Base-by-base conservation (phyloP, 2,113 vertebrate genomes). In the Stigmatopora argus region DNA sequence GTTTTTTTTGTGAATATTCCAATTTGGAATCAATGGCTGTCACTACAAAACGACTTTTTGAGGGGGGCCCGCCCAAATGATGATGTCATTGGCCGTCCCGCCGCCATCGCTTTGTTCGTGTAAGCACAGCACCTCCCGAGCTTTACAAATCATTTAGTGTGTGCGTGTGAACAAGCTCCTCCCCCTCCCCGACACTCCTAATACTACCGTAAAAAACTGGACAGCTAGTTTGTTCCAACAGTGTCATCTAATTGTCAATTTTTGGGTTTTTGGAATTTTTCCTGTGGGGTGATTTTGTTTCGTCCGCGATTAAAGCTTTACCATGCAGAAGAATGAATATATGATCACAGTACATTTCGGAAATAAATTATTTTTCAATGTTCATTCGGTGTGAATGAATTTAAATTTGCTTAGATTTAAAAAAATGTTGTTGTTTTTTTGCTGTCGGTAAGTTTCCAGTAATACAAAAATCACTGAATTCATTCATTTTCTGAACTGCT, bases 291-390 rank as follows among this genome's bases (percentile, higher is more conserved):
- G 19, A 52, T 67, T 48, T 63, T 57, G 51, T 67, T 78, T 71
- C 82, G 80, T 89, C 85, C 75, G 80, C 85, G 80, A 80, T 79
- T 83, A 82, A 82, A 75, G 83, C 84, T 86, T 41, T 87, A 85
- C 86, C 86, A 86, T 85, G 84, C 86, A 78, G 81, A 82, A 89
- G 87, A 87, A 83, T 89, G 89, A 81, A 88, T 87, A 88, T 89
- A 85, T 88, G 83, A 88, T 89, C 86, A 86, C 85, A 80, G 82
- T 85, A 86, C 84, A 83, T 90, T 90, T 89, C 86, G 78, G 80
- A 90, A 90, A 90, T 90, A 90, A 89, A 89, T 89, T 85, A 89
- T 90, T 89, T 90, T 91, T 89, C 86, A 88, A 90, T 89, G 88
- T 88, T 85, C 71, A 52, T 3, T 2, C 0, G 35, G 38, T 45